These are phyloP conservation scores for Gadus macrocephalus DNA, from an alignment of 2,113 vertebrate genomes.

Conservation along the genomic window DNA sequence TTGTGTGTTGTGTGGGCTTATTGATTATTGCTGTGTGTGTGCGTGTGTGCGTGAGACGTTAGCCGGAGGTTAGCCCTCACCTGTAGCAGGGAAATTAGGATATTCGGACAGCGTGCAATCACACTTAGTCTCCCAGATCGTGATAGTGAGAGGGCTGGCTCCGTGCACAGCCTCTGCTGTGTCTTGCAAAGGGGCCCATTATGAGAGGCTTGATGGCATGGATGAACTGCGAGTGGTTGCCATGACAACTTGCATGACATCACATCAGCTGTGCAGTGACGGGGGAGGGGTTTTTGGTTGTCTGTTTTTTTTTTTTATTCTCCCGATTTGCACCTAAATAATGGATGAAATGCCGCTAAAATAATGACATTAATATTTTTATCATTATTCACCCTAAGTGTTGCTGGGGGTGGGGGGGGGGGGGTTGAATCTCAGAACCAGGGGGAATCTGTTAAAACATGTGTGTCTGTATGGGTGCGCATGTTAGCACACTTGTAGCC, in stretches of 20 bases:
- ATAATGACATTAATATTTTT: not conserved
- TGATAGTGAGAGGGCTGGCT: no score
- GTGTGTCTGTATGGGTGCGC: constrained; percentile 26
- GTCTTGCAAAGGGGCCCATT: constrained; percentile 19
- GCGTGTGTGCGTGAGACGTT: constrained; percentile 55
- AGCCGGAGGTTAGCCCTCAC: constrained; percentile 44
- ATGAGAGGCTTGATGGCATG: constrained; percentile 35
- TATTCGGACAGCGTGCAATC: constrained; percentile 25
- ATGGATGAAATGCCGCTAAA: not conserved
- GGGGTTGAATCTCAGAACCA: not conserved
- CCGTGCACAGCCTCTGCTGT: constrained; percentile 11
- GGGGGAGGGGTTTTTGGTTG: constrained; percentile 36
- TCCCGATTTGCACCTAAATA: constrained; percentile 41
- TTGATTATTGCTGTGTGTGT: not conserved
- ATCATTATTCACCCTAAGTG: not conserved
- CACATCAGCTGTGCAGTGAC: constrained; percentile 44
- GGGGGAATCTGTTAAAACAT: constrained; percentile 12
- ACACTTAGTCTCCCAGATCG: constrained; percentile 3
- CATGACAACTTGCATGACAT: constrained; percentile 61
- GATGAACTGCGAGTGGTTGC: constrained; percentile 59
- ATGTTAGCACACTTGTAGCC: constrained; percentile 9
- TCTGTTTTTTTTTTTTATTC: constrained; percentile 7
- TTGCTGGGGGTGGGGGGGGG: constrained; percentile 8
- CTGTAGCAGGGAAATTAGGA: constrained; percentile 52
- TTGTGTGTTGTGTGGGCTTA: not conserved